phyloP scores from a whole-genome alignment of 2,797 vertebrate genomes.

The Sebastes matsubarae region DNA sequence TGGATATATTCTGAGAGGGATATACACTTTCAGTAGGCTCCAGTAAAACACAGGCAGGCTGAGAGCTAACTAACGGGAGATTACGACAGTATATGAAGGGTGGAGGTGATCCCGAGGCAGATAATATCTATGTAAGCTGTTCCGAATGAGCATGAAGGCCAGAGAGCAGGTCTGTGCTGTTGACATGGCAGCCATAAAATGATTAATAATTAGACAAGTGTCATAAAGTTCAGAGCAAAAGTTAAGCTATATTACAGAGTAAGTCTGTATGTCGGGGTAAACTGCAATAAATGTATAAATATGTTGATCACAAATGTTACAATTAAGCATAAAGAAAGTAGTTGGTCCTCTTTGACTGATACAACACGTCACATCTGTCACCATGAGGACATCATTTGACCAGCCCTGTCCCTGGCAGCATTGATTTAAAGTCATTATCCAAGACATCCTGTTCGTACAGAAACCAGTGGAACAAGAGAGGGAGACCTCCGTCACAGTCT shows the following conservation, averaged over 20 bases:
- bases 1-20: not conserved
- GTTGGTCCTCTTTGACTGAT: not conserved
- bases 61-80: not conserved
- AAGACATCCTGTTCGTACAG: not conserved
- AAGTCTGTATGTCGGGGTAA: not conserved
- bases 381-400: not conserved
- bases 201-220: constrained; percentile 54
- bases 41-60: not conserved
- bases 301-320: not conserved
- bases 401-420: not conserved
- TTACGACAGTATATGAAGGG: not conserved
- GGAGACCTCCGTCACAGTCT: not conserved
- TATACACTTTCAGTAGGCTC: not conserved
- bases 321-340: not conserved
- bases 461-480: not conserved
- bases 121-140: not conserved
- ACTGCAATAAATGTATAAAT: not conserved
- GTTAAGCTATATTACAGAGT: not conserved
- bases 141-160: constrained; percentile 8
- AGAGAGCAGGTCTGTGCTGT: constrained; percentile 12
- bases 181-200: constrained; percentile 50
- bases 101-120: not conserved
- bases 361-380: not conserved
- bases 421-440: not conserved
- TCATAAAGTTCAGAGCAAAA: constrained; percentile 17